Conservation (phyloP, 1,140 invertebrate genomes). For the Hormaphis cornu region DNA sequence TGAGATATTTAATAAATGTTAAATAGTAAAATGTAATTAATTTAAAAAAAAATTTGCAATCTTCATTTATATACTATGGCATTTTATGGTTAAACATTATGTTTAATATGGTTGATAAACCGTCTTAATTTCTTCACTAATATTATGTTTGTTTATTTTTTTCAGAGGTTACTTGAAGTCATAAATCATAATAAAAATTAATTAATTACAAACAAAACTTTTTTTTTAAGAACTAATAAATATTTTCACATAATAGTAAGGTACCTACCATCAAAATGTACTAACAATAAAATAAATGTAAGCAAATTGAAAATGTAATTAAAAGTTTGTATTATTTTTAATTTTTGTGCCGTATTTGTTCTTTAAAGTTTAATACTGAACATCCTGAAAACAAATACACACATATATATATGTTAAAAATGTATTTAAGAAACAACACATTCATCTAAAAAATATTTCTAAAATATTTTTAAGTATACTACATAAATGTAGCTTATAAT, state of each 20-base stretch:
- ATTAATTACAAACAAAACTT: background rate
- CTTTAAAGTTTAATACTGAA: constrained; percentile 22
- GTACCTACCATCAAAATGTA: background rate
- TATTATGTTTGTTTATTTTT: background rate
- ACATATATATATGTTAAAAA: background rate
- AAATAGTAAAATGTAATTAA: too few relatives aligned
- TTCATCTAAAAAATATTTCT: too few relatives aligned
- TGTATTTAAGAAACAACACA: too few relatives aligned
- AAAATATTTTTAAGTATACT: too few relatives aligned
- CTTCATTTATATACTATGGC: background rate
- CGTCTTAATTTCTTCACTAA: background rate
- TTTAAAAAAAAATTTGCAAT: background rate
- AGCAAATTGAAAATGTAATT: too few relatives aligned
- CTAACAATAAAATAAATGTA: background rate
- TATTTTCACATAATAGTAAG: background rate
- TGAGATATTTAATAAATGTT: too few relatives aligned
- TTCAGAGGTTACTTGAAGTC: constrained; percentile 26
- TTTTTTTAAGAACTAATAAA: background rate
- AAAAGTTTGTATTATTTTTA: background rate
- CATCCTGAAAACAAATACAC: background rate
- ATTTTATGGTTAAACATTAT: background rate
- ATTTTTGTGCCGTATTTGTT: background rate
- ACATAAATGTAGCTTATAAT: too few relatives aligned
- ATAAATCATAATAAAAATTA: background rate
- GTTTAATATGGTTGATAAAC: background rate